phyloP scores from a whole-genome alignment of 2,797 vertebrate genomes.

The Leptodactylus fallax region DNA sequence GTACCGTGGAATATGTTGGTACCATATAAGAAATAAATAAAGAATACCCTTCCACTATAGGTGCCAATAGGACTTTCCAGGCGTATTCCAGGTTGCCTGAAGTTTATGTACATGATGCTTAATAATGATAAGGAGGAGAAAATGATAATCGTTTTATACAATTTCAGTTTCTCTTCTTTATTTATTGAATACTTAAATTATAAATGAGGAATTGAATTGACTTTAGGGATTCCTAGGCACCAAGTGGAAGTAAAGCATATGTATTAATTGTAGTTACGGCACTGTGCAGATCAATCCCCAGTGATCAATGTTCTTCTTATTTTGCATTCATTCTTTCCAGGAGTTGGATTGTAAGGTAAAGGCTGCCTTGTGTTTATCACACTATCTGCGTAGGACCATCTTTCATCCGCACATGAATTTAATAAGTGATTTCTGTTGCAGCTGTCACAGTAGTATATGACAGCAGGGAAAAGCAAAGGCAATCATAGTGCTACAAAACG shows the following conservation, averaged over 20 bases:
- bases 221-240: background rate
- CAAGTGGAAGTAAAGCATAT: constrained; percentile 10
- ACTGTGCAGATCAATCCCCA: background rate
- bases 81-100: background rate
- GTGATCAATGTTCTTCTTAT: background rate
- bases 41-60: background rate
- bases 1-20: background rate
- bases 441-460: constrained; percentile 6
- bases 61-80: background rate
- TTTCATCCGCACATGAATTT: background rate
- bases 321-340: background rate
- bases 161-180: background rate
- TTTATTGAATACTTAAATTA: background rate
- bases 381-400: background rate
- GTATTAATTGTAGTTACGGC: background rate
- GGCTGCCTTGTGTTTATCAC: constrained; percentile 8
- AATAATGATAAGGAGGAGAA: background rate
- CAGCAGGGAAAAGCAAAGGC: background rate
- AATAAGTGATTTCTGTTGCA: constrained; percentile 10
- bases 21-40: background rate
- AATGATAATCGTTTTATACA: background rate
- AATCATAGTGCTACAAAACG: background rate
- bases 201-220: background rate
- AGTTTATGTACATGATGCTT: background rate
- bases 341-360: background rate